Evolutionary conservation across 2,888 invertebrate species (phyloP).

Genomic region (Dorcus parallelipipedus): DNA sequence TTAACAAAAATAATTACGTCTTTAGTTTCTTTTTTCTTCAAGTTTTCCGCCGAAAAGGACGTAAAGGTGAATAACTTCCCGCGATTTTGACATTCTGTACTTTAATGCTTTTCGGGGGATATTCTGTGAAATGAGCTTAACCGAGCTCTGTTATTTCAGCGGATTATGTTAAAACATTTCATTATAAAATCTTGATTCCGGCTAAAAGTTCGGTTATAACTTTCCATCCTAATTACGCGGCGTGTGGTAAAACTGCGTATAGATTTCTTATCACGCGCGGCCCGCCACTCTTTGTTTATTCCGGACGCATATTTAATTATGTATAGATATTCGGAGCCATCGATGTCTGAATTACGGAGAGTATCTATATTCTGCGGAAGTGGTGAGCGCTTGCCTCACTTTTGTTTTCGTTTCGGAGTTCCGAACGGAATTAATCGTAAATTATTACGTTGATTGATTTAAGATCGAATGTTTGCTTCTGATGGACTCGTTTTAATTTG

Average conservation of each 20-base stretch:
- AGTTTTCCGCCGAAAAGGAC: too few relatives aligned
- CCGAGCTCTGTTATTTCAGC: slow-evolving; percentile 11
- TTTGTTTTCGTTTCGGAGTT: slow-evolving; percentile 21
- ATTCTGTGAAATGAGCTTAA: too few relatives aligned
- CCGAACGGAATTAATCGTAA: too few relatives aligned
- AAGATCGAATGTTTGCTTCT: too few relatives aligned
- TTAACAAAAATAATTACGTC: too few relatives aligned
- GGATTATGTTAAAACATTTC: slow-evolving; percentile 16
- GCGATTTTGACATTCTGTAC: too few relatives aligned
- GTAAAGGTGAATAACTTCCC: too few relatives aligned
- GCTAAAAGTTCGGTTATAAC: slow-evolving; percentile 12
- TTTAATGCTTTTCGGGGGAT: too few relatives aligned
- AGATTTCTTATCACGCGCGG: slow-evolving; percentile 12
- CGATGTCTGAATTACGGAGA: slow-evolving; percentile 26
- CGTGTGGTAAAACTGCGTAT: slow-evolving; percentile 13
- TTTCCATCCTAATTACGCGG: slow-evolving; percentile 16
- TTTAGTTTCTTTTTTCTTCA: too few relatives aligned
- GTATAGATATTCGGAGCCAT: slow-evolving; percentile 31
- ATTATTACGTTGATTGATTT: too few relatives aligned
- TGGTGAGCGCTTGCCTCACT: slow-evolving; percentile 24
- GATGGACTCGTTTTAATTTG: too few relatives aligned
- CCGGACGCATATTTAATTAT: slow-evolving; percentile 35
- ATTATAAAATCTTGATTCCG: slow-evolving; percentile 15
- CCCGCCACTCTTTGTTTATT: slow-evolving; percentile 31
- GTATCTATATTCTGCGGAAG: slow-evolving; percentile 33